Evolutionary conservation across 2,113 vertebrate species (phyloP), one percentile per base, ranked within the genome.

Genomic region (Ophiodon elongatus): DNA sequence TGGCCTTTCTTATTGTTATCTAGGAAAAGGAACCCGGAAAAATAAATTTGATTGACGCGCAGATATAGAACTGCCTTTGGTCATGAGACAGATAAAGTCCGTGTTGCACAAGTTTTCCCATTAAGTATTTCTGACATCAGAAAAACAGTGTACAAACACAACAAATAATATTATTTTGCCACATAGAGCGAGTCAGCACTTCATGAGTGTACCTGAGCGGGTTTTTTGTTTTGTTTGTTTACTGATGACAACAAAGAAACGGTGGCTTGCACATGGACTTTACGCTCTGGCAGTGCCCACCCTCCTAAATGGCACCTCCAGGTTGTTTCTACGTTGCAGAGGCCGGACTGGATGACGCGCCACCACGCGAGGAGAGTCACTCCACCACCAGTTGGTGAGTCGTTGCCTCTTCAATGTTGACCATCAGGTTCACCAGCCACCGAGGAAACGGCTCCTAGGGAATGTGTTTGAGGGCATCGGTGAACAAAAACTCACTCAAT

Each of bases 391-490:
- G 86, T 21, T 95, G 87, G 3, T 97, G 94, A 19, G 83, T 85
- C 21, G 88, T 94, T 74, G 96, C 96, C 68, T 96, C 96, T 31
- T 97, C 96, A 0, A 97, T 94, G 79, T 95, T 94, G 73, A 82
- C 25, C 93, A 97, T 96, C 50, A 96, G 92, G 7, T 88, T 60
- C 57, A 94, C 92, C 66, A 96, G 2, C 96, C 96, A 97, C 69
- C 60, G 72, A 50, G 87, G 94, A 37, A 93, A 83, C 25, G 37
- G 60, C 6, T 85, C 79, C 88, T 91, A 76, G 33, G 10, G 82
- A 66, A 68, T 1, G 33, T 59, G 56, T 74, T 45, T 23, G 23
- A 47, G 52, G 41, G 68, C 11, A 47, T 41, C 1, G 39, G 41
- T 63, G 2, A n/a, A 65, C 25, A n/a, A 15, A 45, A 52, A 37